Evolutionary conservation across 2,113 vertebrate species (phyloP).

Genomic region (Damaliscus lunatus): DNA sequence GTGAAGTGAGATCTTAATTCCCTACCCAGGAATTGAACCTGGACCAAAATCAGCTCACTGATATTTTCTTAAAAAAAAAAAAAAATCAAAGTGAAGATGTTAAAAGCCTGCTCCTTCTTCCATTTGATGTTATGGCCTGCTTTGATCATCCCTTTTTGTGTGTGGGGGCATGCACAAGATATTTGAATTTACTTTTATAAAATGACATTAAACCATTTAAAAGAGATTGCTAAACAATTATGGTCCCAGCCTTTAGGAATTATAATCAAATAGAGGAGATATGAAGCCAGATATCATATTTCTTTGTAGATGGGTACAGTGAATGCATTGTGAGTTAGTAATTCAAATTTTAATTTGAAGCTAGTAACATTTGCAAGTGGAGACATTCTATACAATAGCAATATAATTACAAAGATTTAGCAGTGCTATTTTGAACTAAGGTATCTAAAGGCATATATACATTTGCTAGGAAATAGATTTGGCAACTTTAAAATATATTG

Average conservation of each 20-base stretch:
- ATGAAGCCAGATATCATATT: neutral
- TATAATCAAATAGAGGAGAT: neutral
- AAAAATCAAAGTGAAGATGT: neutral
- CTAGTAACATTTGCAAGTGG: neutral
- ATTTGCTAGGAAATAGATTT: neutral
- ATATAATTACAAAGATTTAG: neutral
- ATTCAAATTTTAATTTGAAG: neutral
- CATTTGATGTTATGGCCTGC: neutral
- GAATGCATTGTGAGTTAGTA: neutral
- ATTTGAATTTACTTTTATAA: conserved; percentile 16
- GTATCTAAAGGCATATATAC: neutral
- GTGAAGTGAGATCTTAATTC: neutral
- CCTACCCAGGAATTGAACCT: neutral
- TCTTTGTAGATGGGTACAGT: neutral
- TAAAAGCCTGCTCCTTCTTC: neutral
- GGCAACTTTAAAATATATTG: neutral
- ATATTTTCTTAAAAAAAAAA: conserved; percentile 11
- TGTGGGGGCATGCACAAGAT: neutral
- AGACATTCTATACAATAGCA: neutral
- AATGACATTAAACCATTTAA: neutral
- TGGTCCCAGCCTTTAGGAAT: neutral
- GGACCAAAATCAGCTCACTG: neutral
- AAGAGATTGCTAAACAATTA: neutral
- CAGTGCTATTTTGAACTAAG: neutral
- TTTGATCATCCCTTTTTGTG: neutral